These are phyloP conservation scores for Falco concolor DNA, from an alignment of 2,797 vertebrate genomes.

Conservation along the genomic window DNA sequence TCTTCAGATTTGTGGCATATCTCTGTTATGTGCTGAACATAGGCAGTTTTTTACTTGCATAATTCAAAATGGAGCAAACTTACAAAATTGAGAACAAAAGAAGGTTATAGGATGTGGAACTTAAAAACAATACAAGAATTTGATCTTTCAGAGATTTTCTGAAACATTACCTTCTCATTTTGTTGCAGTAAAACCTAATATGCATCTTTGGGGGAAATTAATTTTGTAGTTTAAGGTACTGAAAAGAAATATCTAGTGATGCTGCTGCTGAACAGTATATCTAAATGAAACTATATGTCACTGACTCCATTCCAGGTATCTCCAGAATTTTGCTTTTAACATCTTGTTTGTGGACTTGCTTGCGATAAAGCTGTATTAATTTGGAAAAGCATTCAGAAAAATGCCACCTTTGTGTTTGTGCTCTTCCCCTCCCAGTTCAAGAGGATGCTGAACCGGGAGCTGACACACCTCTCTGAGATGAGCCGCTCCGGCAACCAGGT, in stretches of 20 bases:
- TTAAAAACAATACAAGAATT: background rate
- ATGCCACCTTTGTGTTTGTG: background rate
- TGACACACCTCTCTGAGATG: slow-evolving; percentile 98
- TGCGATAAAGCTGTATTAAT: background rate
- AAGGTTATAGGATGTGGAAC: background rate
- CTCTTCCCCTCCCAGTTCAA: slow-evolving; percentile 86
- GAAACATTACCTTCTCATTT: background rate
- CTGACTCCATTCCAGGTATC: background rate
- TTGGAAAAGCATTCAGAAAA: background rate
- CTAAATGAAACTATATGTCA: background rate
- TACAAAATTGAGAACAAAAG: background rate
- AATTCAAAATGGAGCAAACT: slow-evolving; percentile 18
- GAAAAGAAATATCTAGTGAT: background rate
- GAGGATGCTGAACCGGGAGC: slow-evolving; percentile 97
- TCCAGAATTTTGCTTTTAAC: background rate
- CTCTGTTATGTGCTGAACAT: background rate
- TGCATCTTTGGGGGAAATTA: background rate
- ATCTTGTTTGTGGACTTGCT: background rate
- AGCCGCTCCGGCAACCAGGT: slow-evolving; percentile 98
- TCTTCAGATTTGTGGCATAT: background rate
- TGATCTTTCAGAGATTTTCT: background rate
- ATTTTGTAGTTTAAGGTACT: background rate
- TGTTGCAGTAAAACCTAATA: background rate
- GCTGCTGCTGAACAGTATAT: background rate
- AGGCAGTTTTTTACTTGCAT: background rate